Conservation (phyloP, 2,888 invertebrate genomes). For the Malthinus flaveolus region DNA sequence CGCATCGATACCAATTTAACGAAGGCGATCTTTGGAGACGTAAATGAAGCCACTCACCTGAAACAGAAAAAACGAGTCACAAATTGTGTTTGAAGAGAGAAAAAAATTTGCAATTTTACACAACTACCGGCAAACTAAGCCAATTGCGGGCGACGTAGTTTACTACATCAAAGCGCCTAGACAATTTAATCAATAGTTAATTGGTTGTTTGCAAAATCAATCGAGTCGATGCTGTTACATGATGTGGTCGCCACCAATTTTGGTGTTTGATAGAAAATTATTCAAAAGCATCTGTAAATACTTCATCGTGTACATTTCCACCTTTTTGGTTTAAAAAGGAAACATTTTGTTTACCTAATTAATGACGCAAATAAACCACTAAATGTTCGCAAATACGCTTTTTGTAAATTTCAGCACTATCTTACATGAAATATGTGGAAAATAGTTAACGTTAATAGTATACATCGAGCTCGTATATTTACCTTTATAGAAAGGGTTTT, state of each 20-base stretch:
- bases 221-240: slow-evolving; percentile 4
- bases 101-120: neutral
- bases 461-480: too few species aligned
- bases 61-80: neutral
- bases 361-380: too few species aligned
- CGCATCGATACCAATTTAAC: neutral
- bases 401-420: too few species aligned
- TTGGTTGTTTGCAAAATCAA: slow-evolving; percentile 9
- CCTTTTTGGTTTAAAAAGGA: too few species aligned
- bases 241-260: slow-evolving; percentile 3
- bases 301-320: too few species aligned
- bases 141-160: neutral
- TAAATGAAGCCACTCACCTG: neutral
- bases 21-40: neutral
- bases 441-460: too few species aligned
- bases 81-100: too few species aligned
- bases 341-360: too few species aligned
- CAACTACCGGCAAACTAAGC: neutral
- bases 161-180: slow-evolving; percentile 4
- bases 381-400: too few species aligned
- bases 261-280: slow-evolving; percentile 2
- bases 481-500: too few species aligned
- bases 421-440: too few species aligned
- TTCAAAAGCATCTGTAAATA: neutral
- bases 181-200: slow-evolving; percentile 10